Conservation (phyloP, 2,113 vertebrate genomes). For the Hyperopisus bebe region DNA sequence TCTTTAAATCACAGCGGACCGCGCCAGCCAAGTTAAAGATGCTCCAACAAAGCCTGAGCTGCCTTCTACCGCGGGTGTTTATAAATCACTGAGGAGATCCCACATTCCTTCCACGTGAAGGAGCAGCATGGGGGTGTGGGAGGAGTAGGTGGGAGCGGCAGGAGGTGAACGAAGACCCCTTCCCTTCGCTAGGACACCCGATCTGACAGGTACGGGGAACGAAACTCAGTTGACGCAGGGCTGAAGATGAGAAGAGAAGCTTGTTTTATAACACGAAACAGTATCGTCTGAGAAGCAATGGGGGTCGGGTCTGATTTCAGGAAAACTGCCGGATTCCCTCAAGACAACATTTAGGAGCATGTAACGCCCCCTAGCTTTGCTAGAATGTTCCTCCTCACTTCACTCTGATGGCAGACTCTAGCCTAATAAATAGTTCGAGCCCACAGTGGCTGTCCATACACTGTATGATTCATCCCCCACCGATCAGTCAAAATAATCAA, state of each 20-base stretch:
- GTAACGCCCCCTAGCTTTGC: background rate
- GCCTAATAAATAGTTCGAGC: constrained; percentile 22
- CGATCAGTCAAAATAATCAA: constrained; percentile 52
- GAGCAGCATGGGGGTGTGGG: constrained; percentile 8
- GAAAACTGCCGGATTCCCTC: background rate
- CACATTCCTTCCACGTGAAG: constrained; percentile 62
- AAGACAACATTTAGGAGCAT: background rate
- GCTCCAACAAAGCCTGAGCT: constrained; percentile 88
- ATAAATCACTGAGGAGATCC: constrained; percentile 87
- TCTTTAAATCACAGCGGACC: constrained; percentile 88
- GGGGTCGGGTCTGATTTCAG: background rate
- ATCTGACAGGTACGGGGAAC: background rate
- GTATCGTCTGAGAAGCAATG: background rate
- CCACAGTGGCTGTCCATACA: constrained; percentile 40
- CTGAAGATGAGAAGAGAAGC: background rate
- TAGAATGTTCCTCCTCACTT: background rate
- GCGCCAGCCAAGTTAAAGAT: constrained; percentile 70
- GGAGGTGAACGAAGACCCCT: constrained; percentile 20
- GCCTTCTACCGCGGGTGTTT: constrained; percentile 93
- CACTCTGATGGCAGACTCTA: constrained; percentile 35
- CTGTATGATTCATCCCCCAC: constrained; percentile 33
- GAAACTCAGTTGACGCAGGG: background rate
- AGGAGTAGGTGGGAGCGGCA: constrained; percentile 21
- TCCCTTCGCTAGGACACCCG: background rate
- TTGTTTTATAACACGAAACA: background rate